Evolutionary conservation across 2,113 vertebrate species (phyloP).

Genomic region (Ploceus nigricollis): DNA sequence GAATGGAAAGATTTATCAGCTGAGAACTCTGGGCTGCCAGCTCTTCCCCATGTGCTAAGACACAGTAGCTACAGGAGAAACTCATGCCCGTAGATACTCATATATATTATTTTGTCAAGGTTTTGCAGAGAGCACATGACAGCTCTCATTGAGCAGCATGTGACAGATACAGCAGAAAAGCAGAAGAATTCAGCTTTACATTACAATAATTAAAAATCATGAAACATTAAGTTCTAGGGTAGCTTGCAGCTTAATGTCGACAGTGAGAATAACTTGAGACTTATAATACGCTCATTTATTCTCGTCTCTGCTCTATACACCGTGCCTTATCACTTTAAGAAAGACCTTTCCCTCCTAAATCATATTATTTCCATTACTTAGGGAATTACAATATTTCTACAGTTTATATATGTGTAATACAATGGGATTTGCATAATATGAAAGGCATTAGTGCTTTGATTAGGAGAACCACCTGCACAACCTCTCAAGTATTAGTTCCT

Average conservation of each 20-base stretch:
- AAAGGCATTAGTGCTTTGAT: slow-evolving; percentile 10
- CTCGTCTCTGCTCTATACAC: not conserved
- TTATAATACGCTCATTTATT: not conserved
- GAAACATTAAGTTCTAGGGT: not conserved
- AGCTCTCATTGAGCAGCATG: not conserved
- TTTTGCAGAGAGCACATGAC: not conserved
- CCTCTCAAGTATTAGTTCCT: not conserved
- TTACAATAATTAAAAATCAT: not conserved
- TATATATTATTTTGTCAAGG: not conserved
- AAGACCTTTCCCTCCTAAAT: not conserved
- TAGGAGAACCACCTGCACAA: slow-evolving; percentile 3
- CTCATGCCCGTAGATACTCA: accelerated
- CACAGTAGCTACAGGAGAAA: not conserved
- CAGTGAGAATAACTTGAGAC: not conserved
- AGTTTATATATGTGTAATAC: slow-evolving; percentile 20
- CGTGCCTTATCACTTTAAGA: not conserved
- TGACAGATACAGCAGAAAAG: not conserved
- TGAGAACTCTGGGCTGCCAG: not conserved
- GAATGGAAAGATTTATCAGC: not conserved
- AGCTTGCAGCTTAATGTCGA: not conserved
- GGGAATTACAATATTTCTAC: slow-evolving; percentile 43
- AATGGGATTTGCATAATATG: slow-evolving; percentile 36
- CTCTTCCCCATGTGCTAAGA: not conserved
- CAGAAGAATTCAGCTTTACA: not conserved
- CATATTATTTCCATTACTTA: slow-evolving; percentile 36